Evolutionary conservation across 2,888 invertebrate genomes (phyloP), one percentile per base, ranked within the genome.

Genomic region (Pseudococcus jackbeardsleyi): DNA sequence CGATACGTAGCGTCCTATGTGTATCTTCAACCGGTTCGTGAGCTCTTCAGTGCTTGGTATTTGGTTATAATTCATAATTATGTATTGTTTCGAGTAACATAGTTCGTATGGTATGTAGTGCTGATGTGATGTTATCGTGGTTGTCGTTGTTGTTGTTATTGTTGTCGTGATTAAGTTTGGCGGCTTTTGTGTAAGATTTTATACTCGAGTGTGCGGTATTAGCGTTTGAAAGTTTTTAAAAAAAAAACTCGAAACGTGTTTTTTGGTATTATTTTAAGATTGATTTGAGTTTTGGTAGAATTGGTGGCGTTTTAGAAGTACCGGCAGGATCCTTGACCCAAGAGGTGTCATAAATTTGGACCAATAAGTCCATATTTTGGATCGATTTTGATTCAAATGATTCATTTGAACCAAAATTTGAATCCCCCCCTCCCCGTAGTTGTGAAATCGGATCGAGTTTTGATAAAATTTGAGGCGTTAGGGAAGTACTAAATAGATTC

Each of bases 11-110:
- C 64, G 19, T 64, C 64, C 8, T 64, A 64, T 64, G 22, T 19
- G 0, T 72, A 72, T 33, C 72, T 72, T 72, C 33, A 33, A 72
- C 72, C 72, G 72, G 72, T 72, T 72, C 39, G 72, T 72, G 72
- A 7, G 22, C 22, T 64, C 64, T 64, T 19, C 7, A 64, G 64
- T 64, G 64, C 12, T 3, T 64, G 19, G 42, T 42, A 42, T 42
- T 64, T 64, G 22, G 64, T 64, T 64, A 22, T 64, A 64, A 11
- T 64, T 64, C 9, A 7, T 19, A 64, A 64, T 64, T n/a, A 22
- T 22, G 64, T 64, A 64, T 64, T 64, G 64, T 64, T 64, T 22
- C 7, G 12, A 64, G 64, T 64, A 64, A 64, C 22, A 64, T 64
- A 64, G 64, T 64, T 64, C 64, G 64, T 64, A 22, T 22, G 64